Percentiles rank a stretch among this genome's conserved stretches.
Evolutionary conservation across 2,797 vertebrate genomes (phyloP).

Genomic region (Oreortyx pictus): DNA sequence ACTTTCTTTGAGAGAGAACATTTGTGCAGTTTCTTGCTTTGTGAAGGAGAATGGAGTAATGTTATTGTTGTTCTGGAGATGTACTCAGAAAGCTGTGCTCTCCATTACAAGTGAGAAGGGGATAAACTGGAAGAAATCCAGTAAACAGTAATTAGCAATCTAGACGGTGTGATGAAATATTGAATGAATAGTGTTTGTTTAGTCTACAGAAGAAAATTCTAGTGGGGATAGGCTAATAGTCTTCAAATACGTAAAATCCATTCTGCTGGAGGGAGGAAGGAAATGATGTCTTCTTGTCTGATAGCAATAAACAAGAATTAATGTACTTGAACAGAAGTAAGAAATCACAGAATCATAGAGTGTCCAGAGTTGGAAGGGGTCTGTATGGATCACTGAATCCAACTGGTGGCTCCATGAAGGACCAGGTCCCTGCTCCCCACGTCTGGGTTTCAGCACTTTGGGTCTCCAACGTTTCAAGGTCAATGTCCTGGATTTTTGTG

Average conservation of each 20-base stretch:
- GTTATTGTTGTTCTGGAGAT: background rate
- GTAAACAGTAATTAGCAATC: constrained; percentile 1
- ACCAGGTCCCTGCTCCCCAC: no score
- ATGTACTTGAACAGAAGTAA: background rate
- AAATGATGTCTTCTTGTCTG: background rate
- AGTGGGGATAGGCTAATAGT: background rate
- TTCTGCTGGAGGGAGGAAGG: background rate
- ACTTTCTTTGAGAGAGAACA: background rate
- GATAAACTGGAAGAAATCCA: constrained; percentile 16
- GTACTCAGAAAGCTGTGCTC: background rate
- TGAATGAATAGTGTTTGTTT: constrained; percentile 17
- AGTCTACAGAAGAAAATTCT: constrained; percentile 11
- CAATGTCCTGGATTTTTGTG: no score
- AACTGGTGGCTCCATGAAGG: no score
- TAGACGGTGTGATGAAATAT: background rate
- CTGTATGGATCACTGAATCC: no score
- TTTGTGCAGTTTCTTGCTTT: background rate
- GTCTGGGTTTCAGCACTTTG: no score
- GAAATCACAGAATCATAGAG: background rate
- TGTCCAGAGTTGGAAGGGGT: no score
- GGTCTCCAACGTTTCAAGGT: no score
- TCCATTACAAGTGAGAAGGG: background rate
- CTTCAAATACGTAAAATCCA: background rate
- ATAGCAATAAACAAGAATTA: background rate
- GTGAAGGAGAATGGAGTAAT: background rate